These are phyloP conservation scores for Alosa alosa DNA, from an alignment of 2,113 vertebrate genomes.

Conservation along the genomic window DNA sequence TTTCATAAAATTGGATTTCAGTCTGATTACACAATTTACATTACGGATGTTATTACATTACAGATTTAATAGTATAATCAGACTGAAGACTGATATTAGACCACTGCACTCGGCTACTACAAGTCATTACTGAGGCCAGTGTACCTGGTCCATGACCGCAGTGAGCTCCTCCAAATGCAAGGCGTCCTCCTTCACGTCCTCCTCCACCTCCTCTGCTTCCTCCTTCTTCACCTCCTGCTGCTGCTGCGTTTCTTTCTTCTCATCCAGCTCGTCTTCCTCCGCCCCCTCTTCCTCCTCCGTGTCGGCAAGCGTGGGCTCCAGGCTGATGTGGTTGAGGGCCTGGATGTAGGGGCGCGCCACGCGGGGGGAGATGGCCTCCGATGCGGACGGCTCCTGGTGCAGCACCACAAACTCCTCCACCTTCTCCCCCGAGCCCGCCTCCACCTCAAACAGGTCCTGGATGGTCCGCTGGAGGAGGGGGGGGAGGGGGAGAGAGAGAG, in stretches of 20 bases:
- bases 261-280: slow-evolving; percentile 48
- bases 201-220: slow-evolving; percentile 51
- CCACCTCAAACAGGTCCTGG: slow-evolving; percentile 91
- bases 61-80: too few species aligned
- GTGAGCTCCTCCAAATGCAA: slow-evolving; percentile 80
- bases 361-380: slow-evolving; percentile 86
- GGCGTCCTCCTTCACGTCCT: slow-evolving; percentile 68
- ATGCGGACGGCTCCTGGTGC: slow-evolving; percentile 85
- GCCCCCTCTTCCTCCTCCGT: slow-evolving; percentile 43
- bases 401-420: slow-evolving; percentile 92
- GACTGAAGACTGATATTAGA: too few species aligned
- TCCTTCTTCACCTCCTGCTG: slow-evolving; percentile 50
- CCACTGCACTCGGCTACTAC: too few species aligned
- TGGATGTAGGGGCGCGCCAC: slow-evolving; percentile 89
- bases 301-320: slow-evolving; percentile 58
- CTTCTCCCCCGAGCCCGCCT: slow-evolving; percentile 84
- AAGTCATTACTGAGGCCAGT: neutral
- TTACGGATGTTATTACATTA: too few species aligned
- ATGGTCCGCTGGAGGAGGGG: slow-evolving; percentile 79
- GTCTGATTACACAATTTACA: too few species aligned
- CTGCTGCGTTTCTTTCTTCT: slow-evolving; percentile 21
- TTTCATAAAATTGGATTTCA: too few species aligned
- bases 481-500: neutral
- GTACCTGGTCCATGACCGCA: slow-evolving; percentile 87
- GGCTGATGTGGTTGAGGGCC: slow-evolving; percentile 86